Evolutionary conservation across 2,888 invertebrate genomes (phyloP).

Genomic region (Euzetes globulus): DNA sequence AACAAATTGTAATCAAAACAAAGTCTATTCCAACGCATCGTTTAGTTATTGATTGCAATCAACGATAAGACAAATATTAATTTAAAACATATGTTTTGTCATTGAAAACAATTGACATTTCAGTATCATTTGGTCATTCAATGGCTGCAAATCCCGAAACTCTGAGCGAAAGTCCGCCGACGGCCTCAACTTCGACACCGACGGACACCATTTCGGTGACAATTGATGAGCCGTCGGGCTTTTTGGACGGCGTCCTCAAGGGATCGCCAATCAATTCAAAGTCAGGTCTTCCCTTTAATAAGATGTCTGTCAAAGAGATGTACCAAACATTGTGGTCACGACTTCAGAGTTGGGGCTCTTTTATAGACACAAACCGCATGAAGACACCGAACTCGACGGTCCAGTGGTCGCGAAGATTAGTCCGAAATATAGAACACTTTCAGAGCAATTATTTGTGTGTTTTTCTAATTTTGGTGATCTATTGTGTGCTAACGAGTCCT

Average conservation of each 20-base stretch:
- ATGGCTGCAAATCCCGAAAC: background rate
- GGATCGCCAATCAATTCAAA: conserved; percentile 29
- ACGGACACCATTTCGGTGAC: background rate
- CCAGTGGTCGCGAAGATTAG: conserved; percentile 47
- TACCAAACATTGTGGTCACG: conserved; percentile 54
- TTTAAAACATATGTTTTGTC: background rate
- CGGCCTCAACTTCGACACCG: too few relatives aligned
- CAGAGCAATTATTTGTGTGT: conserved; percentile 74
- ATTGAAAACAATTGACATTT: too few relatives aligned
- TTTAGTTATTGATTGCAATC: background rate
- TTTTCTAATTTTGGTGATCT: conserved; percentile 73
- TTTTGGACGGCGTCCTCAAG: conserved; percentile 33
- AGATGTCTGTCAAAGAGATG: conserved; percentile 29
- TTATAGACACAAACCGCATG: conserved; percentile 55
- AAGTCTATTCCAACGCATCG: background rate
- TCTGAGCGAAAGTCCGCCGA: too few relatives aligned
- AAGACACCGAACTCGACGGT: conserved; percentile 67
- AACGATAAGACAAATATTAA: background rate
- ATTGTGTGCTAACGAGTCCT: conserved; percentile 84
- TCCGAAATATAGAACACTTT: conserved; percentile 41
- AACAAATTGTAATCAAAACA: background rate
- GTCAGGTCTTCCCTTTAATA: conserved; percentile 13
- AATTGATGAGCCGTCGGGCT: conserved; percentile 32
- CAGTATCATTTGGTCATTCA: too few relatives aligned
- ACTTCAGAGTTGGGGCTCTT: conserved; percentile 66